Percentiles rank a stretch among this genome's conserved stretches.
Evolutionary conservation across 2,113 vertebrate genomes (phyloP).

Genomic region (Tamias sibiricus): DNA sequence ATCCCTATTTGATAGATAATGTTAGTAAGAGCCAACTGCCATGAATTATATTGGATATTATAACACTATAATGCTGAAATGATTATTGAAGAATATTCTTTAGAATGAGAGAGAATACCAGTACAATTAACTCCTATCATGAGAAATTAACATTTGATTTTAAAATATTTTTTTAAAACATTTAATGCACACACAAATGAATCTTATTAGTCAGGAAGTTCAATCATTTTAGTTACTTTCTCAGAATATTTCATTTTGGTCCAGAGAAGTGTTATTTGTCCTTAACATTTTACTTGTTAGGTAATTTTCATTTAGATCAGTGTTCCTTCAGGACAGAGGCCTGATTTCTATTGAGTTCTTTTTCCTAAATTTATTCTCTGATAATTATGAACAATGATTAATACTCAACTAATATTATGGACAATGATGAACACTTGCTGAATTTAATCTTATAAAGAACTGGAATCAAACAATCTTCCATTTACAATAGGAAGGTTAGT

Average conservation of each 20-base stretch:
- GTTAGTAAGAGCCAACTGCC: neutral
- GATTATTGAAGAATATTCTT: neutral
- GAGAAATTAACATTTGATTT: neutral
- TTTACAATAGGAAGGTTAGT: slow-evolving; percentile 5
- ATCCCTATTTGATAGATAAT: neutral
- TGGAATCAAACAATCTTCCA: neutral
- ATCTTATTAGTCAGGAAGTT: neutral
- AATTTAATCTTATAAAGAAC: neutral
- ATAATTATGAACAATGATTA: slow-evolving; percentile 18
- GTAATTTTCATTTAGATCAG: neutral
- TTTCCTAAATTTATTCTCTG: neutral
- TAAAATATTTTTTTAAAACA: neutral
- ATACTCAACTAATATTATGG: neutral
- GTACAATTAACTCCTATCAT: neutral
- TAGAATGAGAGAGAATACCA: neutral
- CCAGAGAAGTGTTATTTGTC: neutral
- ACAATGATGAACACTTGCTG: neutral
- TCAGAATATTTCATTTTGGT: neutral
- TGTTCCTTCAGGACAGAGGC: neutral
- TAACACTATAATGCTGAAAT: neutral
- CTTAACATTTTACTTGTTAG: neutral
- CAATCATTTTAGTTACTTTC: neutral
- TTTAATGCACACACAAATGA: neutral
- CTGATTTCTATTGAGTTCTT: neutral
- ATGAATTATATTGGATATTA: neutral